phyloP scores from a whole-genome alignment of 92 coral and sea anemone genomes.

The Heteractis magnifica region DNA sequence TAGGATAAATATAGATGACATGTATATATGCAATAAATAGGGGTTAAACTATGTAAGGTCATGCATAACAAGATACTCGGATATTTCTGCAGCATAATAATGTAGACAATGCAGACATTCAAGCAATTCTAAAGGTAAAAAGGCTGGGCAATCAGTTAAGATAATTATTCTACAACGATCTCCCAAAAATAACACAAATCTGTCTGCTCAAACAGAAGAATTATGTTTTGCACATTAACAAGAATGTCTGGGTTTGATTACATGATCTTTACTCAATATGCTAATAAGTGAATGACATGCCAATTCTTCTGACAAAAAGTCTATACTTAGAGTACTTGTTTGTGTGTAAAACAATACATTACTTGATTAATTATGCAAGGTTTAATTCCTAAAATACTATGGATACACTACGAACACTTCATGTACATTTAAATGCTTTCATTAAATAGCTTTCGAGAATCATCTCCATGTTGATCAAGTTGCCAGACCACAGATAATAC shows the following conservation, averaged over 20 bases:
- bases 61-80: background rate
- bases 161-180: too few species aligned
- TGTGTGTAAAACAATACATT: background rate
- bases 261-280: too few species aligned
- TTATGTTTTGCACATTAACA: too few species aligned
- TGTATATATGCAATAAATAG: background rate
- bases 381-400: background rate
- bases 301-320: too few species aligned
- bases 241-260: too few species aligned
- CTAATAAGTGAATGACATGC: too few species aligned
- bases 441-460: background rate
- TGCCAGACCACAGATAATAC: background rate
- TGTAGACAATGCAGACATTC: background rate
- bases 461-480: background rate
- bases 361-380: background rate
- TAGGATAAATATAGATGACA: conserved; percentile 13
- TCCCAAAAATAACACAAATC: too few species aligned
- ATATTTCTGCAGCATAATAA: background rate
- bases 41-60: conserved; percentile 2
- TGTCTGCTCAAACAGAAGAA: too few species aligned
- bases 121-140: background rate
- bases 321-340: too few species aligned
- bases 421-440: background rate
- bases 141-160: background rate
- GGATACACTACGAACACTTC: background rate